Evolutionary conservation across 2,797 vertebrate species (phyloP).

Genomic region (Alosa sapidissima): DNA sequence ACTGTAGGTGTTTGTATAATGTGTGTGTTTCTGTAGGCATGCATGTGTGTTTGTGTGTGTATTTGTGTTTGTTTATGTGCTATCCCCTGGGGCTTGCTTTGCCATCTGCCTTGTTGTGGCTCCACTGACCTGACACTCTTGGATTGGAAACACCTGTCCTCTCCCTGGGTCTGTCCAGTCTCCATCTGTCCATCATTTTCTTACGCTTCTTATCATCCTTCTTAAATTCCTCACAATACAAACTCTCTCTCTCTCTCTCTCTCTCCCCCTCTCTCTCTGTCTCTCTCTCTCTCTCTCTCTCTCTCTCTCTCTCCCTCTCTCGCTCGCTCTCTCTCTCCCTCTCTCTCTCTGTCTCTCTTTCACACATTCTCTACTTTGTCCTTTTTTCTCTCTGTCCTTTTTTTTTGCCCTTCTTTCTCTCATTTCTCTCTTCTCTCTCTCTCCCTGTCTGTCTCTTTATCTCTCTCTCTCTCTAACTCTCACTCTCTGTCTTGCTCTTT

Average conservation of each 20-base stretch:
- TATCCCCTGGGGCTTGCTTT: background rate
- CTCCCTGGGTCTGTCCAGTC: background rate
- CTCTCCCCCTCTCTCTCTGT: background rate
- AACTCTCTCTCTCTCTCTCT: background rate
- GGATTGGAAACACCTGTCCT: background rate
- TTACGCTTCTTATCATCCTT: background rate
- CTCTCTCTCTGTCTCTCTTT: background rate
- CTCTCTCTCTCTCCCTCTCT: background rate
- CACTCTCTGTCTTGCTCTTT: background rate
- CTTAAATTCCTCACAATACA: background rate
- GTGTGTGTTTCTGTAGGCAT: background rate
- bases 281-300: background rate
- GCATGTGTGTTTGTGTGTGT: background rate
- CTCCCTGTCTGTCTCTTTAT: background rate
- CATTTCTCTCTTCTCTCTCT: background rate
- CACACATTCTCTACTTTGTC: background rate
- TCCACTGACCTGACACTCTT: conserved; percentile 21
- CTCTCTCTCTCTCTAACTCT: background rate
- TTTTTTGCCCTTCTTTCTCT: background rate
- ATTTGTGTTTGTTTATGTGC: background rate
- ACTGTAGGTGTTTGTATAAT: background rate
- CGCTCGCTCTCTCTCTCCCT: background rate
- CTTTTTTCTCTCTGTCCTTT: background rate
- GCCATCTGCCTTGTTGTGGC: conserved; percentile 12
- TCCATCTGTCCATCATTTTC: conserved; percentile 9